A percentile compares a stretch with the other conserved stretches of the same genome.
These are phyloP conservation scores for Drosophila nikananu DNA, from an alignment of 1,140 invertebrate genomes.

Conservation along the genomic window DNA sequence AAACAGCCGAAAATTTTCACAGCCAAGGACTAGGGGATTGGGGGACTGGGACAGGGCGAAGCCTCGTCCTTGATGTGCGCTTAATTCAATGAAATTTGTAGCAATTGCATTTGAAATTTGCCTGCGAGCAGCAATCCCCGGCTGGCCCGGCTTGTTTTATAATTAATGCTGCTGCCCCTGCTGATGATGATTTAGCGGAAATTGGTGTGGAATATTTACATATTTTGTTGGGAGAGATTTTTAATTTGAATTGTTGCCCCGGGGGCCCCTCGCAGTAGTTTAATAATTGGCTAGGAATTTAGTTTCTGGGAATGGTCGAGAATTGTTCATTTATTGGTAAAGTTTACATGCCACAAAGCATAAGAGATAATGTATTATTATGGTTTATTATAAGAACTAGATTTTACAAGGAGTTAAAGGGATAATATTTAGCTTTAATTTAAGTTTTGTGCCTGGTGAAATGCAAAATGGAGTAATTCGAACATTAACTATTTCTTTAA, in stretches of 20 bases:
- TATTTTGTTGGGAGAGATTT: slow-evolving; percentile 23
- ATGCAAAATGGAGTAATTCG: neutral
- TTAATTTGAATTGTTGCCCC: slow-evolving; percentile 19
- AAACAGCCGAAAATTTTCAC: slow-evolving; percentile 66
- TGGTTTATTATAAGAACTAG: neutral
- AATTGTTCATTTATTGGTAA: slow-evolving; percentile 14
- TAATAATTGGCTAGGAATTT: slow-evolving; percentile 4
- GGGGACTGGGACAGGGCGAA: neutral
- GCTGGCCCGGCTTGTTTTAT: slow-evolving; percentile 27
- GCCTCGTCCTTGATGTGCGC: slow-evolving; percentile 36
- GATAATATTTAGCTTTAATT: neutral
- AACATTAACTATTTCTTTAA: neutral
- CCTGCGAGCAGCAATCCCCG: slow-evolving; percentile 14
- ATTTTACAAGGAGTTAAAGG: neutral
- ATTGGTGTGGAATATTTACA: slow-evolving; percentile 27
- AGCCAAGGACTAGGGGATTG: slow-evolving; percentile 45
- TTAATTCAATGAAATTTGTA: slow-evolving; percentile 67
- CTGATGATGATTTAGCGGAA: slow-evolving; percentile 37
- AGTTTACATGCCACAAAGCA: slow-evolving; percentile 1
- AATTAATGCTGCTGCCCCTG: slow-evolving; percentile 38
- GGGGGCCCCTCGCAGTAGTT: neutral
- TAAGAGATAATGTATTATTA: neutral
- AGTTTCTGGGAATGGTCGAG: neutral
- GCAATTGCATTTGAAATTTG: slow-evolving; percentile 71
- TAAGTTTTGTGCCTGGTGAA: neutral